Evolutionary conservation across 2,797 vertebrate species (phyloP).

Genomic region (Falco concolor): DNA sequence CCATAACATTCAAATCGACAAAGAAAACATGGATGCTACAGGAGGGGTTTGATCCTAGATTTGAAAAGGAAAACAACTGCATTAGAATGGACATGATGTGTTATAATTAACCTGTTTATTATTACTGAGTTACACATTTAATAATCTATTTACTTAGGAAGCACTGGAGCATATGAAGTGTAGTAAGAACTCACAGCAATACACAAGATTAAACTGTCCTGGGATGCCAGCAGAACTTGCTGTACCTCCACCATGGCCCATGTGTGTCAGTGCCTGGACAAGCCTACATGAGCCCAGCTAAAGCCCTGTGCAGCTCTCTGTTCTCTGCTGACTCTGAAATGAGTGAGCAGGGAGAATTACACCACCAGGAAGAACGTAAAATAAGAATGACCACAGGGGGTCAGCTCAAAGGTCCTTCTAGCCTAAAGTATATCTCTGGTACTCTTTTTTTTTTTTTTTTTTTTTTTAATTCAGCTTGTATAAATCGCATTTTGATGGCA

Average conservation of each 20-base stretch:
- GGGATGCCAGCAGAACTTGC: not conserved
- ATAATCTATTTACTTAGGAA: not conserved
- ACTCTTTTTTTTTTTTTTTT: not conserved
- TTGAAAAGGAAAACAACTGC: not conserved
- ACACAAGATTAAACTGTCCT: not conserved
- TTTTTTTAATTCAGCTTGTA: not conserved
- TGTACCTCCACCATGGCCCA: accelerated
- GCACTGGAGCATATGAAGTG: not conserved
- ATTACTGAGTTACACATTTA: not conserved
- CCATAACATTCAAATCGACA: not conserved
- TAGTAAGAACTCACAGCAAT: not conserved
- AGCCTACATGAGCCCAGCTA: not conserved
- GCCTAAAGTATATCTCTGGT: not conserved
- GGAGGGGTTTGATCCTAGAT: not conserved
- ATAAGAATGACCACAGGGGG: slow-evolving; percentile 4
- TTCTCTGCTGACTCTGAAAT: not conserved
- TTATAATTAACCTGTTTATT: slow-evolving; percentile 44
- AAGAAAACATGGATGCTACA: not conserved
- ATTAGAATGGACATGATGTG: not conserved
- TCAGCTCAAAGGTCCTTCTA: slow-evolving; percentile 1
- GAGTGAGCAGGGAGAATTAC: not conserved
- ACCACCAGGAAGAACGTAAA: not conserved
- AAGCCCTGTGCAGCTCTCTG: not conserved
- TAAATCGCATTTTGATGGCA: not conserved
- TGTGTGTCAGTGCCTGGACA: not conserved